Evolutionary conservation across 2,888 invertebrate species (phyloP), one percentile per base, ranked within the genome.

Genomic region (Hyppa rectilinea): DNA sequence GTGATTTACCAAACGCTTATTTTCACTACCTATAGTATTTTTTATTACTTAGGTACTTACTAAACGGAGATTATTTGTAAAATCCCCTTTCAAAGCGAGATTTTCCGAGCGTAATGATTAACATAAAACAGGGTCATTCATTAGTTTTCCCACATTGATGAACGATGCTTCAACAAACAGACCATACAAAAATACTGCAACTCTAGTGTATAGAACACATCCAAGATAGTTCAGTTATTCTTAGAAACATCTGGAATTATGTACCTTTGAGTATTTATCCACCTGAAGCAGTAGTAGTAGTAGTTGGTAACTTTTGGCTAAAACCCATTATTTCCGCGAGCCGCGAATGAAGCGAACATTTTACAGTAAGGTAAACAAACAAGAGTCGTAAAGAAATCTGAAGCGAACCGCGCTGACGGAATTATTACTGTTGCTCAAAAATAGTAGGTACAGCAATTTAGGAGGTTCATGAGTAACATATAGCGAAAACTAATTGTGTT

Each of bases 331-430:
- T 50, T 53, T 61, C 47, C 36, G 17, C 20, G 20, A 64, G 40
- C 59, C 53, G 20, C 29, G 31, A 69, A 49, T 53, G 29, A 3
- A 38, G 4, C 34, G 36, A 74, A 64, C 36, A 69, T 63, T 55
- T 40, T 45, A 53, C 63, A 20, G 23, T 45, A 79, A 79, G 10
- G 23, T 78, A 78, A 79, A 79, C 69, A 75, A 66, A 78, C 20
- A 67, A 63, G 20, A 61, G 45, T 79, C 61, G 23, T 62, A 62
- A 74, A 69, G 53, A 67, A 73, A 59, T 38, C 45, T 40, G 12
- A 78, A 73, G 53, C 64, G 29, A 29, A 17, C 12, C 14, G 58
- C 52, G 70, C 20, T 58, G 64, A 79, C 29, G 23, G 80, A 75
- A 65, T 70, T 61, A 79, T 62, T 61, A 52, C 43, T 58, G 62